Evolutionary conservation across 2,888 invertebrate species (phyloP), one percentile per base, ranked within the genome.

Genomic region (Uropetala carovei): DNA sequence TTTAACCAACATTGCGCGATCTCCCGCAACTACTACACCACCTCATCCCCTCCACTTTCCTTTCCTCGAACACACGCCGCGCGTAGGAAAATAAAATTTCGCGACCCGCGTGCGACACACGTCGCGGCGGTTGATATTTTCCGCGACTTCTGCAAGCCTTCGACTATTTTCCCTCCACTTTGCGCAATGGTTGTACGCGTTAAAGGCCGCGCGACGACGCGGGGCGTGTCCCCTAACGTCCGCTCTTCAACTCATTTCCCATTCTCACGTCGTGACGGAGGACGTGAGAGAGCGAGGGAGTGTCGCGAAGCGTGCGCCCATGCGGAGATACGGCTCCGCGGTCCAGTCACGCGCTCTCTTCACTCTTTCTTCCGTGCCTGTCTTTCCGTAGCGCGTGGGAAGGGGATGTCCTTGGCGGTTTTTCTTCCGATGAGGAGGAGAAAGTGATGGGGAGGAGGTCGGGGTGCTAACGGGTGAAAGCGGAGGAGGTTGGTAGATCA

Each of bases 231-330:
- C n/a, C 64, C 68, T 43, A 43, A 1, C 43, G 5, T 5, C 5
- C 43, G 3, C 43, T 43, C 43, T 5, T 43, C n/a, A n/a, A n/a
- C 43, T 75, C 75, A 27, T 13, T 68, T 68, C 16, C 43, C 68
- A 68, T 68, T 68, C 68, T 75, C 75, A 75, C 22, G 10, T 75
- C 75, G 75, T 75, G 75, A 75, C 27, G 22, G 75, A 27, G 68
- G 68, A 68, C 68, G n/a, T 68, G 22, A 22, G 68, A 68, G 22
- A 68, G 68, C 64, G 18, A 64, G 16, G 18, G n/a, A n/a, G n/a
- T n/a, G 68, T 27, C 75, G 27, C 75, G 27, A 75, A 27, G 75
- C 75, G 75, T 75, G 75, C 75, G 27, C 18, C 18, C 68, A 68
- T 68, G 68, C 68, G 68, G 68, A 22, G 68, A 68, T n/a, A n/a